These are phyloP conservation scores for Eupithecia subfuscata DNA, from an alignment of 2,888 invertebrate genomes.

Conservation along the genomic window DNA sequence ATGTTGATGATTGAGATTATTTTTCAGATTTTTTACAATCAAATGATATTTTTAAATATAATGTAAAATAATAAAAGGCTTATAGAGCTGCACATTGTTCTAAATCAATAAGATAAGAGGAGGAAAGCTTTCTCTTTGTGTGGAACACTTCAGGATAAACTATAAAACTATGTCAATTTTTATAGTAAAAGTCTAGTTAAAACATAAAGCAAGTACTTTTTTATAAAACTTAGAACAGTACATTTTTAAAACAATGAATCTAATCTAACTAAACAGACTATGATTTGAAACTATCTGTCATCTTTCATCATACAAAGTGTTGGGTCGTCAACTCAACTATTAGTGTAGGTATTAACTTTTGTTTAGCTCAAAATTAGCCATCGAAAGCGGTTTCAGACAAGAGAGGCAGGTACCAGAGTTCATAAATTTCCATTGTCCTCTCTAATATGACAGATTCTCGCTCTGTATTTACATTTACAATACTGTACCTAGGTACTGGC, in stretches of 20 bases:
- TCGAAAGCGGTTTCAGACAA: not conserved
- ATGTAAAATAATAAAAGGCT: too few species aligned
- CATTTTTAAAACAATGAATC: not conserved
- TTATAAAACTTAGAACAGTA: too few species aligned
- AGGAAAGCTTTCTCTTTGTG: not conserved
- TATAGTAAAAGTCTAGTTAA: not conserved
- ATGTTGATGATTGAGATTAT: not conserved
- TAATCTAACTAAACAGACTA: not conserved
- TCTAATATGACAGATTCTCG: not conserved
- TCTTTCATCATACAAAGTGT: too few species aligned
- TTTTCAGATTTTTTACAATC: not conserved
- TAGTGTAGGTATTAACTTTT: not conserved
- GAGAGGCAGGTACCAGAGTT: not conserved
- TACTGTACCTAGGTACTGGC: not conserved
- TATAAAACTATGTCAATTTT: not conserved
- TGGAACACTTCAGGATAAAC: not conserved
- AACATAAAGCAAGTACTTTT: too few species aligned
- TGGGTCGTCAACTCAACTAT: too few species aligned
- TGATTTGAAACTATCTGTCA: too few species aligned
- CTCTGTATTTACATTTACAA: not conserved
- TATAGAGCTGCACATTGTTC: not conserved
- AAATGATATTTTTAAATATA: too few species aligned
- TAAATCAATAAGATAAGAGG: not conserved
- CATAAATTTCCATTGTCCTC: not conserved
- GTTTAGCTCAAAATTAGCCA: not conserved